Conservation (phyloP, 2,888 invertebrate species). For the Melieria crassipennis region DNA sequence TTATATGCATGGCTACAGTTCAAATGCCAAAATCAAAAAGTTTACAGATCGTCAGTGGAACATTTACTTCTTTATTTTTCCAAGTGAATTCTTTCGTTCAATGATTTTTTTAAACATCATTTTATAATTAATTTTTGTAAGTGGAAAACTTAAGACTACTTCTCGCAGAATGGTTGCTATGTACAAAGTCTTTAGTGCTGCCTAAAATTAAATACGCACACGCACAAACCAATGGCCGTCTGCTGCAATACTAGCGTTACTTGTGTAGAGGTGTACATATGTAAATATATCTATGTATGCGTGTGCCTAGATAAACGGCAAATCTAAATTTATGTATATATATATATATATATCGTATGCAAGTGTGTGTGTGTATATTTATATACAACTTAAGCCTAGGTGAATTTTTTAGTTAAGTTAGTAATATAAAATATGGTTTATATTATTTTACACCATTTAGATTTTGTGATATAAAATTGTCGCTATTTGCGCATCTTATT, state of each 20-base stretch:
- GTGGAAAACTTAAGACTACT: constrained; percentile 6
- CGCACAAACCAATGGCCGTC: neutral
- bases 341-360: constrained; percentile 29
- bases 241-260: neutral
- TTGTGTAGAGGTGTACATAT: neutral
- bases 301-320: constrained; percentile 9
- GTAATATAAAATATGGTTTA: too few relatives aligned
- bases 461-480: too few relatives aligned
- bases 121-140: neutral
- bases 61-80: too few relatives aligned
- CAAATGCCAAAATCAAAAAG: too few relatives aligned
- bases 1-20: too few relatives aligned
- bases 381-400: neutral
- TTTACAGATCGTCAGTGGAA: too few relatives aligned
- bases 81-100: constrained; percentile 6
- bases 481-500: too few relatives aligned
- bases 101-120: constrained; percentile 29
- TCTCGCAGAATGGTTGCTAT: neutral
- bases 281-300: constrained; percentile 5
- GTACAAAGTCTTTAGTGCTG: constrained; percentile 16
- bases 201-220: neutral
- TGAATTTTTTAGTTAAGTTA: too few relatives aligned
- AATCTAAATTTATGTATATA: constrained; percentile 6
- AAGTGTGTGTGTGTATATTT: constrained; percentile 20
- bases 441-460: too few relatives aligned